Percentiles rank a stretch among this genome's conserved stretches.
These are phyloP conservation scores for Stenurella melanura DNA, from an alignment of 2,888 invertebrate genomes.

Conservation along the genomic window DNA sequence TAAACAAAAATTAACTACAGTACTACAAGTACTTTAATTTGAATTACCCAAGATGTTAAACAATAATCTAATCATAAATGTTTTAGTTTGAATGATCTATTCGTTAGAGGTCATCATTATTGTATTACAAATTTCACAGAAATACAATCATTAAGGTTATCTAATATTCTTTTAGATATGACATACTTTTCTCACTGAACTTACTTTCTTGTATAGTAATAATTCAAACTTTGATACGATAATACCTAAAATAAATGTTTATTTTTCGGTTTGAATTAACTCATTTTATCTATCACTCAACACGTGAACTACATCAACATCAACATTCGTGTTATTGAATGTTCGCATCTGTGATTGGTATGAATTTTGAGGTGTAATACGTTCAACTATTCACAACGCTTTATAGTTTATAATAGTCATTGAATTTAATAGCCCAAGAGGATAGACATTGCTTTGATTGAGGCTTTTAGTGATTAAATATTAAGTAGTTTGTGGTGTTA, in stretches of 20 bases:
- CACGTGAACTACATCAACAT: neutral
- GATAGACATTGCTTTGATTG: too few species aligned
- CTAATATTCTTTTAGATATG: neutral
- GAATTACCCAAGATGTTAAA: neutral
- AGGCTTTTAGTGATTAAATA: neutral
- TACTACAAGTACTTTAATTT: neutral
- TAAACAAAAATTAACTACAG: too few species aligned
- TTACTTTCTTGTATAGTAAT: neutral
- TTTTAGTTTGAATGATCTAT: neutral
- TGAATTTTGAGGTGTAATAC: slow-evolving; percentile 2
- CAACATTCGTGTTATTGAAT: neutral
- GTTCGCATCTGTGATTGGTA: neutral
- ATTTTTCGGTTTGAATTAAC: too few species aligned
- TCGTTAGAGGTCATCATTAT: neutral
- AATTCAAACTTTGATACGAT: neutral
- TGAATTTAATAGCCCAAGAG: too few species aligned
- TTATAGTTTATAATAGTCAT: too few species aligned
- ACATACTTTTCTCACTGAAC: neutral
- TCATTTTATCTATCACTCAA: neutral
- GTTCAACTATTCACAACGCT: neutral
- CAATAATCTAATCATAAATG: neutral
- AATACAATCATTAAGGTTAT: neutral
- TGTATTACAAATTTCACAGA: too few species aligned
- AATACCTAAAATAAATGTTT: too few species aligned
- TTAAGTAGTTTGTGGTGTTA: neutral